Conservation (phyloP, 92 coral and sea anemone genomes). For the Porites cylindrica region DNA sequence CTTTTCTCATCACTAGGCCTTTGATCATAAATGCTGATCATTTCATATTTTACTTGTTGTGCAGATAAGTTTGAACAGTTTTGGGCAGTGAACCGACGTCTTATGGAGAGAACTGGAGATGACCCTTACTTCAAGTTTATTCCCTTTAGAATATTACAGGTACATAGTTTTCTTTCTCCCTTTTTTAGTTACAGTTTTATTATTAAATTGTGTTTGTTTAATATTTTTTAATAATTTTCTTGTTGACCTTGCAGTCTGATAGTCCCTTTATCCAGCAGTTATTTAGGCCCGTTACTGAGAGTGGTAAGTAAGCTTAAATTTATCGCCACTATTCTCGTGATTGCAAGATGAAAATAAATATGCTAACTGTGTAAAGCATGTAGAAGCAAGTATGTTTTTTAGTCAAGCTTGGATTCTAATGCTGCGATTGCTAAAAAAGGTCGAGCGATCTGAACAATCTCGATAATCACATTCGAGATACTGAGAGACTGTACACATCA, state of each 20-base stretch:
- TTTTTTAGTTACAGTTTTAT: neutral
- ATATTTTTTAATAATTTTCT: neutral
- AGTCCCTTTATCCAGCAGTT: slow-evolving; percentile 85
- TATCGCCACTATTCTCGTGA: no score
- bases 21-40: no score
- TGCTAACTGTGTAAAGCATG: no score
- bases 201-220: neutral
- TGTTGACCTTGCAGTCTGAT: slow-evolving; percentile 73
- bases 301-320: slow-evolving; percentile 57
- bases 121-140: slow-evolving; percentile 91
- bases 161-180: slow-evolving; percentile 9
- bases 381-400: no score
- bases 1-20: no score
- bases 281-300: slow-evolving; percentile 82
- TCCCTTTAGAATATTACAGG: slow-evolving; percentile 98
- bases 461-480: no score
- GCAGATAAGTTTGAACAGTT: slow-evolving; percentile 98
- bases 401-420: no score
- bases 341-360: no score
- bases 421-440: no score
- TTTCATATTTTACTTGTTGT: neutral
- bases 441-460: no score
- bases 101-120: slow-evolving; percentile 96
- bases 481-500: no score
- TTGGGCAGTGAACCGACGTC: slow-evolving; percentile 96